phyloP scores from a whole-genome alignment of 2,113 vertebrate species.

The Sula dactylatra region DNA sequence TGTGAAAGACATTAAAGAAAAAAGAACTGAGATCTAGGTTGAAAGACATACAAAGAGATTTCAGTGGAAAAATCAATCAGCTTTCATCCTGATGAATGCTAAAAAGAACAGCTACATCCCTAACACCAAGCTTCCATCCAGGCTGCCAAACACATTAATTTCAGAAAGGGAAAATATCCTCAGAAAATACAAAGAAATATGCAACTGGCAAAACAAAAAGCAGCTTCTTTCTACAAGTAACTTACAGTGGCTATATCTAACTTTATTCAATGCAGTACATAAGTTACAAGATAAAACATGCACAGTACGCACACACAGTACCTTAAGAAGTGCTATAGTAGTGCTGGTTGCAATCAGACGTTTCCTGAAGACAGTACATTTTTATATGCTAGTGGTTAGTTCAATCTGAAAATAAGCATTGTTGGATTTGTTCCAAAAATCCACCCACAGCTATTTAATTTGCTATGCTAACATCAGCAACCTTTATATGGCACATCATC shows the following conservation, averaged over 20 bases:
- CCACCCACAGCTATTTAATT: background rate
- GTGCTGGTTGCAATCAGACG: background rate
- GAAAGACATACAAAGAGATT: background rate
- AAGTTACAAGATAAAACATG: background rate
- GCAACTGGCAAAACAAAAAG: background rate
- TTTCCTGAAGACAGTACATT: background rate
- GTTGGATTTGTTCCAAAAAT: background rate
- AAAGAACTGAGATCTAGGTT: background rate
- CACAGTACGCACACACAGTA: background rate
- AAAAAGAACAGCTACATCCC: background rate
- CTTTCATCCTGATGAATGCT: background rate
- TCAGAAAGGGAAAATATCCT: background rate
- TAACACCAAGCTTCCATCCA: background rate
- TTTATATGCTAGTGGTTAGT: background rate
- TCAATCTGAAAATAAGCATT: background rate
- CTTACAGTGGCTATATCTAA: background rate
- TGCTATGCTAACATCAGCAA: background rate
- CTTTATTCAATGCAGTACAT: background rate
- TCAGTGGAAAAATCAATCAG: background rate
- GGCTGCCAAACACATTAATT: background rate
- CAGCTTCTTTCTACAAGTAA: background rate
- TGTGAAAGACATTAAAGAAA: background rate
- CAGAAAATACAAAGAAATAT: background rate
- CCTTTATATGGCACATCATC: background rate
- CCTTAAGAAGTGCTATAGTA: background rate